A percentile compares a stretch with the other conserved stretches of the same genome.
Evolutionary conservation across 2,888 invertebrate genomes (phyloP).

Genomic region (Agriotes lineatus): DNA sequence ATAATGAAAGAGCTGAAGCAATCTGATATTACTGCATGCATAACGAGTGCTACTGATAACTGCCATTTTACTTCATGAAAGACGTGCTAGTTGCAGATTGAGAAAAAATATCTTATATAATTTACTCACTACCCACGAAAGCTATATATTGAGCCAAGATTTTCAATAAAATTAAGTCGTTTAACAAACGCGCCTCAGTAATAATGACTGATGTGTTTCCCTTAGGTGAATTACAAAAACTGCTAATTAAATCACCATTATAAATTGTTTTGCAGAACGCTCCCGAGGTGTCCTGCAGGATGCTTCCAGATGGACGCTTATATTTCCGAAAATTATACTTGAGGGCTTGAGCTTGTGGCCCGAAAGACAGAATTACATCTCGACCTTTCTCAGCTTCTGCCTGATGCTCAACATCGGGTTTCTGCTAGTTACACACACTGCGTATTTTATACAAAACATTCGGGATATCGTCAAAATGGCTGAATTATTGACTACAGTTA

Average conservation of each 20-base stretch:
- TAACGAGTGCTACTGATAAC: no score
- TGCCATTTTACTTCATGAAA: no score
- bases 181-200: no score
- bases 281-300: background rate
- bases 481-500: conserved; percentile 5
- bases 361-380: background rate
- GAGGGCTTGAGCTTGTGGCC: conserved; percentile 2
- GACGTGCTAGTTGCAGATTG: no score
- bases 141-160: background rate
- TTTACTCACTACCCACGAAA: no score
- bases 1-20: no score
- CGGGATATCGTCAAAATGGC: background rate
- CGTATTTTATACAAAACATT: conserved; percentile 6
- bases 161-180: no score
- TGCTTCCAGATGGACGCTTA: background rate
- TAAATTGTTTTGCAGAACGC: background rate
- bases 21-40: no score
- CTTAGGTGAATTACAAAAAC: background rate
- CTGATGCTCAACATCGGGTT: background rate
- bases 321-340: background rate
- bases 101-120: no score
- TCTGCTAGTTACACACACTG: background rate
- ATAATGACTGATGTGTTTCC: no score
- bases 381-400: background rate
- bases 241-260: conserved; percentile 56